Evolutionary conservation across 1,140 invertebrate species (phyloP).

Genomic region (Caenorhabditis brenneri): DNA sequence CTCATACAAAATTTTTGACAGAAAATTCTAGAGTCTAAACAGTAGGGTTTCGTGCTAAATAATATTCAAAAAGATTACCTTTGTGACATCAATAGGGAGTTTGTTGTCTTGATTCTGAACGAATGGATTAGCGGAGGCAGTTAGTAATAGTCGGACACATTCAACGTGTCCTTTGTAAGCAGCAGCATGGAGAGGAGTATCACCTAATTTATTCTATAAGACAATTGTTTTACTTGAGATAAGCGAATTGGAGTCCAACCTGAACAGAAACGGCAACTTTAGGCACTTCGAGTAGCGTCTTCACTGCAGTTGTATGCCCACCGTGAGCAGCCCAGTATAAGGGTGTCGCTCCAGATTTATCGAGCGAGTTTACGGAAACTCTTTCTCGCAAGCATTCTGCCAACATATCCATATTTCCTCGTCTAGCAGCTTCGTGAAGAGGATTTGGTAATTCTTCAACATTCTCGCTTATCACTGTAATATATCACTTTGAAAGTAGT

Average conservation of each 20-base stretch:
- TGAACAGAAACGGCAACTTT: constrained; percentile 73
- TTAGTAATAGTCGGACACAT: constrained; percentile 74
- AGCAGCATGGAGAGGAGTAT: constrained; percentile 75
- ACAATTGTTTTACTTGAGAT: not conserved
- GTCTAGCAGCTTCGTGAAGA: constrained; percentile 78
- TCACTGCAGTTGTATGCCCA: constrained; percentile 73
- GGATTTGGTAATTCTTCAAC: constrained; percentile 77
- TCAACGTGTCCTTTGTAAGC: constrained; percentile 74
- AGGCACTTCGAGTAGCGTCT: constrained; percentile 67
- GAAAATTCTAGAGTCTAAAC: too few relatives aligned
- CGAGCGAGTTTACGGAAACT: constrained; percentile 78
- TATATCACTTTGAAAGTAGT: too few relatives aligned
- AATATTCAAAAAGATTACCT: constrained; percentile 70
- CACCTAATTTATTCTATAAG: constrained; percentile 72
- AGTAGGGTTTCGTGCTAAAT: too few relatives aligned
- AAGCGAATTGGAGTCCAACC: constrained; percentile 60
- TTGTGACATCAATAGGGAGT: constrained; percentile 75
- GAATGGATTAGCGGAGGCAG: constrained; percentile 73
- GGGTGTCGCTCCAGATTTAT: constrained; percentile 78
- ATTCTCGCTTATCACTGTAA: constrained; percentile 75
- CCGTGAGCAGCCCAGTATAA: constrained; percentile 78
- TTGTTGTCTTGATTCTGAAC: constrained; percentile 74
- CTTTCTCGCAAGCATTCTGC: constrained; percentile 74
- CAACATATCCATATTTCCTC: constrained; percentile 78
- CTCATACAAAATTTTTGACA: too few relatives aligned